Evolutionary conservation across 2,113 vertebrate genomes (phyloP).

Genomic region (Dasypus novemcinctus): DNA sequence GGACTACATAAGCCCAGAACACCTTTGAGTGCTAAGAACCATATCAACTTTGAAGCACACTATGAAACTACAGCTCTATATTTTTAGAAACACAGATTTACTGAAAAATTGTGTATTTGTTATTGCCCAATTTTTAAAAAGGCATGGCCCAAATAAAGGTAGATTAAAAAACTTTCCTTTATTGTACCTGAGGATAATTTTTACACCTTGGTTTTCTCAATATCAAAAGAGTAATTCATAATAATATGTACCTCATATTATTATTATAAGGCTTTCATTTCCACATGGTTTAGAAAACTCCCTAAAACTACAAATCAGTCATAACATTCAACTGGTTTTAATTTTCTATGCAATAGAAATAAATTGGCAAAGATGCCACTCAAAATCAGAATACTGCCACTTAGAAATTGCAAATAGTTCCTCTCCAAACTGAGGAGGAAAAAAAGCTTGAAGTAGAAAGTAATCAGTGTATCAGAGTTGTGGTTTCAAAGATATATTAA

Average conservation of each 20-base stretch:
- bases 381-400: constrained; percentile 33
- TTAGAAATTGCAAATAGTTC: constrained; percentile 15
- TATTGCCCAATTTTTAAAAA: not conserved
- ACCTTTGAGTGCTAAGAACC: not conserved
- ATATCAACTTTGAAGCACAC: constrained; percentile 34
- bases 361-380: not conserved
- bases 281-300: not conserved
- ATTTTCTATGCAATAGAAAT: not conserved
- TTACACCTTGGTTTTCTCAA: not conserved
- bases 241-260: not conserved
- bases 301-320: not conserved
- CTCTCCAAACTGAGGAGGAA: not conserved
- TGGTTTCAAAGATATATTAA: not conserved
- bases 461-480: constrained; percentile 15
- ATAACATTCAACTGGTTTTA: not conserved
- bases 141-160: not conserved
- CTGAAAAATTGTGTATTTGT: not conserved
- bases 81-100: constrained; percentile 49
- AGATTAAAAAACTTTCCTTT: not conserved
- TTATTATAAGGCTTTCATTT: not conserved
- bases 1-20: not conserved
- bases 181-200: not conserved
- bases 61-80: not conserved
- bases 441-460: not conserved
- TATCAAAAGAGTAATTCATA: not conserved